A percentile compares a stretch with the other conserved stretches of the same genome.
These are phyloP conservation scores for Apostichopus californicus DNA, from an alignment of 35 echinoderm and acorn worm genomes.

Conservation along the genomic window DNA sequence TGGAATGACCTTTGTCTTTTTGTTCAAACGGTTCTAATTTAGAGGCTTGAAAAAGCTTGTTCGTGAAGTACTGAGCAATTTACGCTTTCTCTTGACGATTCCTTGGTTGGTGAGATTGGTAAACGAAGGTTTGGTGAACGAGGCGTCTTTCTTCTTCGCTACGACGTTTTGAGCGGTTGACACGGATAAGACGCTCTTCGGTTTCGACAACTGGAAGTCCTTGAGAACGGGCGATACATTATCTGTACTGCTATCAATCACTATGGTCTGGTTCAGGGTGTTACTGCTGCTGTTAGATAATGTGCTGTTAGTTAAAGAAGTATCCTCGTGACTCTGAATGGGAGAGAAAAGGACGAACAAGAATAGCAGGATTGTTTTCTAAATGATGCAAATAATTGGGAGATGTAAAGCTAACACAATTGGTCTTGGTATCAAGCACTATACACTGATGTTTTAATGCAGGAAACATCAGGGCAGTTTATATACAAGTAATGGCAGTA, in stretches of 20 bases:
- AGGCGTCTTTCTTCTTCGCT: background rate
- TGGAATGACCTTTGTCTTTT: background rate
- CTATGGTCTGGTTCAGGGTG: constrained; percentile 10
- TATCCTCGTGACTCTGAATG: background rate
- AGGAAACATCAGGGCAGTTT: too few relatives aligned
- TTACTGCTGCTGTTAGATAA: background rate
- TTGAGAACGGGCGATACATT: background rate
- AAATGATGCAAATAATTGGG: too few relatives aligned
- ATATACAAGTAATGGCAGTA: too few relatives aligned
- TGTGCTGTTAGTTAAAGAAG: background rate
- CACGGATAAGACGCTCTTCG: background rate
- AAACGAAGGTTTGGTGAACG: background rate
- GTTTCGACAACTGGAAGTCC: background rate
- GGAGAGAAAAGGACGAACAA: background rate
- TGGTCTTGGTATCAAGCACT: too few relatives aligned
- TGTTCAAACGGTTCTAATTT: background rate
- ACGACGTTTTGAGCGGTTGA: background rate
- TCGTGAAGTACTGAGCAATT: constrained; percentile 54
- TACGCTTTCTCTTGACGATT: constrained; percentile 65
- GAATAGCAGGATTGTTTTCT: too few relatives aligned
- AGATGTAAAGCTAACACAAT: too few relatives aligned
- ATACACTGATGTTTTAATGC: too few relatives aligned
- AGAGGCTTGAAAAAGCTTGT: constrained; percentile 83
- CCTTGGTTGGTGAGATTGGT: constrained; percentile 25
- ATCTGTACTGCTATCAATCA: background rate